Percentiles rank a stretch among this genome's conserved stretches.
These are phyloP conservation scores for Lepus townsendii DNA, from an alignment of 2,797 vertebrate genomes.

Conservation along the genomic window DNA sequence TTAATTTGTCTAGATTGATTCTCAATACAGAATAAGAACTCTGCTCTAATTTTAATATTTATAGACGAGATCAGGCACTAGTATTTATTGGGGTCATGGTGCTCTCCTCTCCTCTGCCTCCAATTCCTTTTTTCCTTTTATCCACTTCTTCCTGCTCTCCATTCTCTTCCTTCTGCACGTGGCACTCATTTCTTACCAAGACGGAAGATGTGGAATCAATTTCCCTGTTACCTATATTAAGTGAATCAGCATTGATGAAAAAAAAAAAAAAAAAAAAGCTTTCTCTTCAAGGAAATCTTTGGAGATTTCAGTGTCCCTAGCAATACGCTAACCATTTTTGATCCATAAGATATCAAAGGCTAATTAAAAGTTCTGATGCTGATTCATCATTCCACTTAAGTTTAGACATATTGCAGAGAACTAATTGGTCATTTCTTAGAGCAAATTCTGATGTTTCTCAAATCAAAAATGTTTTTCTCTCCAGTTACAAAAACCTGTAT, in stretches of 20 bases:
- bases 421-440: conserved; percentile 65
- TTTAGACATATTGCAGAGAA: conserved; percentile 61
- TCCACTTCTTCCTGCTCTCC: background rate
- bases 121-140: background rate
- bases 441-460: conserved; percentile 63
- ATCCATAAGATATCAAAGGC: conserved; percentile 20
- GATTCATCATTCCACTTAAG: conserved; percentile 55
- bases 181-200: background rate
- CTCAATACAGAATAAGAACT: background rate
- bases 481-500: conserved; percentile 35
- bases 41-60: background rate
- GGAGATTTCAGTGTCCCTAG: background rate
- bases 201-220: background rate
- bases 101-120: background rate
- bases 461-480: conserved; percentile 70
- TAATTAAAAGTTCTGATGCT: conserved; percentile 40
- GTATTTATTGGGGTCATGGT: fast-evolving
- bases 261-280: background rate
- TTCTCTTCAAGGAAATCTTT: conserved; percentile 4
- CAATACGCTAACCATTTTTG: background rate
- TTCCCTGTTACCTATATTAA: background rate
- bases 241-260: background rate
- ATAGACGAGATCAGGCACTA: background rate
- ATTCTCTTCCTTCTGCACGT: background rate
- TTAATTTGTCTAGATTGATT: conserved; percentile 52